phyloP scores from a whole-genome alignment of 2,797 vertebrate species.

The Ibycter americanus region DNA sequence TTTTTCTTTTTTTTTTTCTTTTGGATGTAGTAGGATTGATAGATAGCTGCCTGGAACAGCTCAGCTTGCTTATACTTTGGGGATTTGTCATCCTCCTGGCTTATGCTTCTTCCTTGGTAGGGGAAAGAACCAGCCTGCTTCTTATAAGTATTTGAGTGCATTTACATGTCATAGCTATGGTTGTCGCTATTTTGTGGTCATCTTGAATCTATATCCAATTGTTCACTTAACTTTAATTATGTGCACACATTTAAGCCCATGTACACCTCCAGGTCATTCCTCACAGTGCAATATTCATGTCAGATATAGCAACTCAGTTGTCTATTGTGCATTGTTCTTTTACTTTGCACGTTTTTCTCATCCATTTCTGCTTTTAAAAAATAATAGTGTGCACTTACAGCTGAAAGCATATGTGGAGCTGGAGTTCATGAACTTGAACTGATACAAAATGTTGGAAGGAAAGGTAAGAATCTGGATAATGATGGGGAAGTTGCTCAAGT shows the following conservation, averaged over 20 bases:
- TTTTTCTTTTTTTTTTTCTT: neutral
- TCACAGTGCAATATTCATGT: neutral
- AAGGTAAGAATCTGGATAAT: neutral
- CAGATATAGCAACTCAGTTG: neutral
- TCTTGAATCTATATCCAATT: neutral
- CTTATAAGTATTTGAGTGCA: neutral
- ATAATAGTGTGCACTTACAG: neutral
- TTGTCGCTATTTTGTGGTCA: neutral
- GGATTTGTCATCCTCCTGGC: neutral
- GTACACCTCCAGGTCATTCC: neutral
- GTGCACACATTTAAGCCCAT: neutral
- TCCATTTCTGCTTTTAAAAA: slow-evolving; percentile 2
- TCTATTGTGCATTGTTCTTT: neutral
- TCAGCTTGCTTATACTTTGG: neutral
- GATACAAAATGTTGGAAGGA: neutral
- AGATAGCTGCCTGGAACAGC: neutral
- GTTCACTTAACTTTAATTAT: neutral
- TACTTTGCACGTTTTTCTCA: neutral
- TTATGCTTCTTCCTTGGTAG: neutral
- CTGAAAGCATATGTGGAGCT: neutral
- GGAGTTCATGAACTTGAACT: neutral
- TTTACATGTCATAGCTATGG: neutral
- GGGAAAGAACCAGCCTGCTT: neutral
- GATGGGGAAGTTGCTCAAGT: neutral
- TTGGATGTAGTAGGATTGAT: neutral